Percentiles rank a stretch among this genome's conserved stretches.
Conservation (phyloP, 2,888 invertebrate genomes). For the Spodoptera picta region DNA sequence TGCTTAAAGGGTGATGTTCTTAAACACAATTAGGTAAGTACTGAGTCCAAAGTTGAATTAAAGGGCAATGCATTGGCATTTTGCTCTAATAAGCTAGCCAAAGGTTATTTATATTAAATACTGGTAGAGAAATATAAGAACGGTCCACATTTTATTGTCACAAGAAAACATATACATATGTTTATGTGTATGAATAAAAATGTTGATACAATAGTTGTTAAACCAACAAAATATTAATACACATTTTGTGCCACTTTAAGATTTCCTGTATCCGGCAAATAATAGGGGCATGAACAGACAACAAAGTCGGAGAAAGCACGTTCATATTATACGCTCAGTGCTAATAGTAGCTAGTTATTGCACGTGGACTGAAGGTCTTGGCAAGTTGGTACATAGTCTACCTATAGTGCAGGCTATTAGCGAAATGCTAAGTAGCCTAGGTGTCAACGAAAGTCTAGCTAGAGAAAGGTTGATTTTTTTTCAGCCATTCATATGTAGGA, state of each 20-base stretch:
- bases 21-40: too few species aligned
- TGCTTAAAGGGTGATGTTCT: too few species aligned
- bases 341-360: conserved; percentile 40
- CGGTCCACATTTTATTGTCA: too few species aligned
- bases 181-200: too few species aligned
- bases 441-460: conserved; percentile 4
- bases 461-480: conserved; percentile 23
- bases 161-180: too few species aligned
- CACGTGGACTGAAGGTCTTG: conserved; percentile 16
- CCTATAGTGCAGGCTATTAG: conserved; percentile 31
- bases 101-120: too few species aligned
- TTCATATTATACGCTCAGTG: conserved; percentile 23
- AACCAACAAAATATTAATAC: too few species aligned
- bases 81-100: too few species aligned
- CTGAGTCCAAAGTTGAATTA: too few species aligned
- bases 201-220: too few species aligned
- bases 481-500: not conserved
- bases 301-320: conserved; percentile 49
- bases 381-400: not conserved
- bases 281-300: conserved; percentile 35
- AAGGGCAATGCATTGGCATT: too few species aligned
- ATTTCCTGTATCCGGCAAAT: conserved; percentile 23
- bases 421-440: conserved; percentile 30
- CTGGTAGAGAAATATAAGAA: too few species aligned
- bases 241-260: conserved; percentile 4